Evolutionary conservation across 1,140 invertebrate species (phyloP), one percentile per base, ranked within the genome.

Genomic region (Drosophila paulistorum): DNA sequence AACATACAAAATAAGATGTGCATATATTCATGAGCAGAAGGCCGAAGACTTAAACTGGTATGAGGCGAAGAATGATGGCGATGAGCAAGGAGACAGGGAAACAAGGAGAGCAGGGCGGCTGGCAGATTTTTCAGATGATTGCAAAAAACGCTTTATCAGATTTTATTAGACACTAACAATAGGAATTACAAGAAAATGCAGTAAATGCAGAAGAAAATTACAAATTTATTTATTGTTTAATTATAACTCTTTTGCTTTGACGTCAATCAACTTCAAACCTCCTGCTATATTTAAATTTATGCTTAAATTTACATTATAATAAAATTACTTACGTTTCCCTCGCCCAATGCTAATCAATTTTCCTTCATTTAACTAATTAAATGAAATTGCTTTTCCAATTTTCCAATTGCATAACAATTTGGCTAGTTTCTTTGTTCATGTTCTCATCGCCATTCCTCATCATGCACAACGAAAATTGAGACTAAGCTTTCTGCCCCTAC

Each of bases 291-390:
- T 30, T 30, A 4, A 6, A 30, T 7, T 30, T 30, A 6, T 26
- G 26, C 26, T 26, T 26, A 26, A 26, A 26, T 26, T 30, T 30
- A 30, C 6, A 30, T 30, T 30, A 30, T 30, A 30, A 30, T 30
- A 30, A 30, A 30, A 30, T 7, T 6, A 7, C 30, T 1, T 30
- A 14, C 68, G 10, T 37, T 10, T n/a, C 7, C 26, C 10, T 20
- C 11, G 17, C 14, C 37, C 45, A 7, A 17, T 33, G 37, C 9
- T 3, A 26, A 13, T n/a, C 51, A 67, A 55, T 51, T 55, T 39
- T 33, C 13, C 60, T 48, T 74, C 64, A 66, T 85, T 66, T 69
- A 81, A 79, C 81, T 85, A 85, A 81, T 85, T 85, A 86, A 78
- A 68, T 35, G 60, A 68, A 84, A 85, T 85, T 85, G 74, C 58